A percentile compares a stretch with the other conserved stretches of the same genome.
Evolutionary conservation across 2,797 vertebrate species (phyloP).

Genomic region (Pitangus sulphuratus): DNA sequence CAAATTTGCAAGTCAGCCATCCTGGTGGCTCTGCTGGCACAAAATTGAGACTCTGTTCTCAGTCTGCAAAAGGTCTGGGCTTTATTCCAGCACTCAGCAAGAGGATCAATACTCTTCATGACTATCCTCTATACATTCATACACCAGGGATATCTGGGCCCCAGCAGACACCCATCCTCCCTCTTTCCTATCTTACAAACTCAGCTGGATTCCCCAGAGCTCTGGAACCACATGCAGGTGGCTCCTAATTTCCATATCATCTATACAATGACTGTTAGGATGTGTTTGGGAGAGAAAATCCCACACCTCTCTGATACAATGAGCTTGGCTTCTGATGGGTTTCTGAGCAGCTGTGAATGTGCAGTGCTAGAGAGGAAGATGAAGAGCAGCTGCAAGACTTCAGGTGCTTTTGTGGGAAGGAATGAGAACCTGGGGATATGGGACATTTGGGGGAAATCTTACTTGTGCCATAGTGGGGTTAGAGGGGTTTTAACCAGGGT

Average conservation of each 20-base stretch:
- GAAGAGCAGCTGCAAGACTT: constrained; percentile 24
- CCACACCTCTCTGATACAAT: background rate
- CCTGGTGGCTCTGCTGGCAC: background rate
- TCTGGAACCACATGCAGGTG: constrained; percentile 44
- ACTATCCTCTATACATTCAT: background rate
- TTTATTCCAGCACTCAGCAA: constrained; percentile 6
- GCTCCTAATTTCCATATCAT: background rate
- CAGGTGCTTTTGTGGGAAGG: background rate
- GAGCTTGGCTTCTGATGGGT: background rate
- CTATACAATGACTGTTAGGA: background rate
- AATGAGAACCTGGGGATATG: background rate
- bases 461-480: background rate
- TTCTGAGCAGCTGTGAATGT: background rate
- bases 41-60: background rate
- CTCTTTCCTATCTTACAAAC: background rate
- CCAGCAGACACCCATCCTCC: background rate
- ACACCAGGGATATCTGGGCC: background rate
- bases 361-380: background rate
- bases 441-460: background rate
- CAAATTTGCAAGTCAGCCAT: background rate
- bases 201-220: constrained; percentile 10
- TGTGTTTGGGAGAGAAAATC: background rate
- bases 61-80: background rate
- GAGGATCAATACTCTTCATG: background rate
- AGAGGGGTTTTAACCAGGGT: background rate